Conservation (phyloP, 2,888 invertebrate species). For the Yponomeuta malinellus region DNA sequence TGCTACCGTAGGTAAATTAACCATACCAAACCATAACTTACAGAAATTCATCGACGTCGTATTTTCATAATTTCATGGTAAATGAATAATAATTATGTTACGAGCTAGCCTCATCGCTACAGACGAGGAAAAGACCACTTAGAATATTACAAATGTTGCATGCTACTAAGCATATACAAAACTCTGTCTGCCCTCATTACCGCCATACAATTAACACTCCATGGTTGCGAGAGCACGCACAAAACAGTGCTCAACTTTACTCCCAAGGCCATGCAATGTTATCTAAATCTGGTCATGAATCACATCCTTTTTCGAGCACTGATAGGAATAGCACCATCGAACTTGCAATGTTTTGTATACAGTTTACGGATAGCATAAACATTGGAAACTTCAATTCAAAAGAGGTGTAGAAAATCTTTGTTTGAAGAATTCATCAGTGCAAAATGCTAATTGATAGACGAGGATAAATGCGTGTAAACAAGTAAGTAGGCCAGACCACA, state of each 20-base stretch:
- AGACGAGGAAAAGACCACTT: background rate
- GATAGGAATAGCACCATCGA: background rate
- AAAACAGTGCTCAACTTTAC: conserved; percentile 2
- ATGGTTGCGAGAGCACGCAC: conserved; percentile 33
- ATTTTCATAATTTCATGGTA: no score
- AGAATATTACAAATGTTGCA: background rate
- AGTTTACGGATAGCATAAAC: background rate
- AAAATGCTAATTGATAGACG: background rate
- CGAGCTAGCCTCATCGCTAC: background rate
- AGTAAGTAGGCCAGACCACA: background rate
- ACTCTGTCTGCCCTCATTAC: conserved; percentile 35
- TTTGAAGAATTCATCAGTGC: background rate
- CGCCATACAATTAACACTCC: conserved; percentile 52
- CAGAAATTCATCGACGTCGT: no score
- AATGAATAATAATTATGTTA: background rate
- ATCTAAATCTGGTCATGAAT: conserved; percentile 8
- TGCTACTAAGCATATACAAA: background rate
- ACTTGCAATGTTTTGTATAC: background rate
- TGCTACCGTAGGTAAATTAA: no score
- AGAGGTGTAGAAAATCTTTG: background rate
- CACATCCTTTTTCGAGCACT: background rate
- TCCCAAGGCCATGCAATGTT: conserved; percentile 6
- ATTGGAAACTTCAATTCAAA: background rate
- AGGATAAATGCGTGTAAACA: background rate
- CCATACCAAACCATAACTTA: no score